phyloP scores from a whole-genome alignment of 2,797 vertebrate species.

The Alfaro cultratus region DNA sequence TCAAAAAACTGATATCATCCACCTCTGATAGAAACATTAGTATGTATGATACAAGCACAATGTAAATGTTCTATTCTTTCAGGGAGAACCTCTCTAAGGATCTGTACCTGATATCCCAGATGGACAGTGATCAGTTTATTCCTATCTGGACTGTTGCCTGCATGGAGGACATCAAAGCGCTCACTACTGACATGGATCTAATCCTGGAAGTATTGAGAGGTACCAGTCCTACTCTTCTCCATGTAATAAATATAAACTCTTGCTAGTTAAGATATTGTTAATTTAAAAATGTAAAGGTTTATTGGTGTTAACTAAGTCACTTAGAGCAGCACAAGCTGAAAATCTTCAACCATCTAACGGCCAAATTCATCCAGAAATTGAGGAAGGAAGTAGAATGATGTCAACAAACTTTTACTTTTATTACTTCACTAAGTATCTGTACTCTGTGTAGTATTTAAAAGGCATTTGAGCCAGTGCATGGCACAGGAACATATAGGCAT shows the following conservation, averaged over 20 bases:
- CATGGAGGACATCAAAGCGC: slow-evolving; percentile 95
- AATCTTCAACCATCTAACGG: background rate
- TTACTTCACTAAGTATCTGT: background rate
- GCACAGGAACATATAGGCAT: background rate
- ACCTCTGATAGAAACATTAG: background rate
- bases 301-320: background rate
- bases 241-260: slow-evolving; percentile 39
- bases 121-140: slow-evolving; percentile 98
- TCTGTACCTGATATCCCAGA: slow-evolving; percentile 97
- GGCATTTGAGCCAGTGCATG: background rate
- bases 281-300: background rate
- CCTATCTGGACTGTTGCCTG: slow-evolving; percentile 97
- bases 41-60: background rate
- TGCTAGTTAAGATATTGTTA: background rate
- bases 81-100: slow-evolving; percentile 98
- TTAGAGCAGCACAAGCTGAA: background rate
- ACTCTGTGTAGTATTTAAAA: background rate
- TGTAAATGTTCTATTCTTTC: slow-evolving; percentile 17
- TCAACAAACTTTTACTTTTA: background rate
- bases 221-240: slow-evolving; percentile 50
- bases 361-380: background rate
- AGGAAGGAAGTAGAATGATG: background rate
- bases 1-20: background rate
- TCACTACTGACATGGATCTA: slow-evolving; percentile 92
- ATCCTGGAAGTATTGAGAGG: slow-evolving; percentile 94